Evolutionary conservation across 2,888 invertebrate genomes (phyloP), one percentile per base, ranked within the genome.

Genomic region (Ceriagrion tenellum): DNA sequence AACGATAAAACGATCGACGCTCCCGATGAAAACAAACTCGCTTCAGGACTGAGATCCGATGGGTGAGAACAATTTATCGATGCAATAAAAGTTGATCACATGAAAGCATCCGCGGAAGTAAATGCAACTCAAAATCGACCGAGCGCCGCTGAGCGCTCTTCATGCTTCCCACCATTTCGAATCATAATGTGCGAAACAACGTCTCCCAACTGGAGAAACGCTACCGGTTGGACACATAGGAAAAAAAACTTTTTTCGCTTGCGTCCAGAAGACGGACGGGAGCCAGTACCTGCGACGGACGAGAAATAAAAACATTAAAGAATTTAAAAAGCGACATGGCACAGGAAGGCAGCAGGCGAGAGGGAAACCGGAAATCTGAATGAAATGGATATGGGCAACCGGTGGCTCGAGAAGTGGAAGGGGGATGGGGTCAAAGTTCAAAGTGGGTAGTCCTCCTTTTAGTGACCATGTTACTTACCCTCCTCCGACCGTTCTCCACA

Each of bases 401-500:
- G 20, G 59, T 35, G 81, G 81, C 13, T 13, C 0, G 40, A 40
- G 47, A 40, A 40, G 35, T 40, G 88, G 40, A 6, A 16, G 88
- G 55, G 89, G 88, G 40, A 6, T 12, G 88, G 55, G 89, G 55
- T 55, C 89, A n/a, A 55, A 89, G 89, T 89, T 89, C 89, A 89
- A 55, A 55, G 35, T 16, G 55, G 55, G 35, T 59, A 59, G 55
- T 89, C 55, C 55, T 89, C 35, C 35, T n/a, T 89, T 89, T 89
- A 89, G 89, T 89, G 89, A 26, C 55, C 89, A 89, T 89, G 55
- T 47, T 55, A 23, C n/a, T 26, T 55, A 47, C 55, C 23, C 89
- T 47, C 55, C 55, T n/a, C 89, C 89, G 0, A 55, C 89, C 55
- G 55, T 20, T n/a, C 89, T 6, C 55, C 55, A 55, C 1, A 26